These are phyloP conservation scores for Drosophila nigrodunni DNA, from an alignment of 1,140 invertebrate species.

Conservation along the genomic window DNA sequence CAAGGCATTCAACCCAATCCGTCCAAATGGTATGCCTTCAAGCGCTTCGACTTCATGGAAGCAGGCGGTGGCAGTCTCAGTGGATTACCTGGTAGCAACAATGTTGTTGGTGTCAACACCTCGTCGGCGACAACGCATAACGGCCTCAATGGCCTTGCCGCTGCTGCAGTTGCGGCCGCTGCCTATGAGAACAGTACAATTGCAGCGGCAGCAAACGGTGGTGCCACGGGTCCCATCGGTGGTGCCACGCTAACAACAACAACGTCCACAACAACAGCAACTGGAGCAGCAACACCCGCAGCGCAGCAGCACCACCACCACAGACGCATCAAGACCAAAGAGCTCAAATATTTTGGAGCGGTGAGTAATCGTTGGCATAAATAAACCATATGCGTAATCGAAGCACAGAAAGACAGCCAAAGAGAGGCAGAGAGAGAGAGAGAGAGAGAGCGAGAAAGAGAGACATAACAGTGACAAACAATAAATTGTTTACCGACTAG, in stretches of 20 bases:
- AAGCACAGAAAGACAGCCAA: neutral
- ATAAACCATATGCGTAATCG: conserved; percentile 60
- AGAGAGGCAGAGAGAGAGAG: neutral
- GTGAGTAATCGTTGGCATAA: conserved; percentile 69
- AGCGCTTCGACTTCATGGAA: conserved; percentile 83
- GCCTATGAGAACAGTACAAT: conserved; percentile 69
- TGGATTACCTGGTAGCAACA: conserved; percentile 32
- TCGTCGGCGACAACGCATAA: conserved; percentile 58
- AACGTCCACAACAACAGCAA: conserved; percentile 26
- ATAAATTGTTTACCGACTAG: neutral
- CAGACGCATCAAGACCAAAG: conserved; percentile 82
- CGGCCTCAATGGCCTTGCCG: conserved; percentile 69
- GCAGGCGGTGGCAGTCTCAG: conserved; percentile 74
- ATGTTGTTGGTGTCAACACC: conserved; percentile 28
- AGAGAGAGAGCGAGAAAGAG: neutral
- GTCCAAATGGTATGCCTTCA: conserved; percentile 84
- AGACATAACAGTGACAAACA: neutral
- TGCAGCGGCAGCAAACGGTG: conserved; percentile 66
- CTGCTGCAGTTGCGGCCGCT: conserved; percentile 66
- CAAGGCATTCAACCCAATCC: conserved; percentile 83
- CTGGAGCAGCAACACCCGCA: conserved; percentile 58
- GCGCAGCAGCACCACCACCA: conserved; percentile 42
- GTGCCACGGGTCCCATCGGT: conserved; percentile 47
- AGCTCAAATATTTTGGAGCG: conserved; percentile 84
- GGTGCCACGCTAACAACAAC: neutral